phyloP scores from a whole-genome alignment of 1,140 invertebrate genomes.

The Psilanteris sp. region DNA sequence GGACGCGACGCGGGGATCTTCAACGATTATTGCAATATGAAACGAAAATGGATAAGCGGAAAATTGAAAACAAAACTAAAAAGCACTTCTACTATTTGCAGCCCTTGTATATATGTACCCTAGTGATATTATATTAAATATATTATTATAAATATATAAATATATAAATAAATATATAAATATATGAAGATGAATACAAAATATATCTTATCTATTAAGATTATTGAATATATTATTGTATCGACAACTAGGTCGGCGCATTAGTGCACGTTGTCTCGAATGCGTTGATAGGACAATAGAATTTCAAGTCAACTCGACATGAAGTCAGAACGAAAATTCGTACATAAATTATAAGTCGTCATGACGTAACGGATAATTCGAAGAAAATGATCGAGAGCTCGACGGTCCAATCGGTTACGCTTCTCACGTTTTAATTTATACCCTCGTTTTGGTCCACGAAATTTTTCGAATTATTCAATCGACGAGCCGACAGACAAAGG shows the following conservation, averaged over 20 bases:
- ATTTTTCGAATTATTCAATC: conserved; percentile 12
- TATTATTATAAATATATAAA: conserved; percentile 73
- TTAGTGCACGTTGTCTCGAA: conserved; percentile 66
- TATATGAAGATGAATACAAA: conserved; percentile 73
- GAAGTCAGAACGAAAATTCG: conserved; percentile 49
- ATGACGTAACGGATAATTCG: conserved; percentile 5
- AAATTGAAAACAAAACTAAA: too few relatives aligned
- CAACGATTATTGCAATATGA: conserved; percentile 72
- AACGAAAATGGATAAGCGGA: too few relatives aligned
- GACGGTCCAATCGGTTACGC: neutral
- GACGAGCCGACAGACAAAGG: conserved; percentile 16
- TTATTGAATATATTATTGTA: conserved; percentile 78
- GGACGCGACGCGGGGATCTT: conserved; percentile 31
- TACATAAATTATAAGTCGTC: conserved; percentile 16
- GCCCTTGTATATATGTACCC: conserved; percentile 79
- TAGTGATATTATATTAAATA: conserved; percentile 77
- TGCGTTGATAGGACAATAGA: conserved; percentile 61
- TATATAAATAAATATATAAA: conserved; percentile 73
- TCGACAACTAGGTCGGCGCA: conserved; percentile 72
- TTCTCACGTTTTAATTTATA: too few relatives aligned
- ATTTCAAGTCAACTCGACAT: conserved; percentile 45
- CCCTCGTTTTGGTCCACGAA: neutral
- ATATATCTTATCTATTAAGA: conserved; percentile 76
- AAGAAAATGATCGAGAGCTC: conserved; percentile 37
- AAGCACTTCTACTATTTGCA: conserved; percentile 74